phyloP scores from a whole-genome alignment of 2,888 invertebrate species.

The Ormyrus thymus region DNA sequence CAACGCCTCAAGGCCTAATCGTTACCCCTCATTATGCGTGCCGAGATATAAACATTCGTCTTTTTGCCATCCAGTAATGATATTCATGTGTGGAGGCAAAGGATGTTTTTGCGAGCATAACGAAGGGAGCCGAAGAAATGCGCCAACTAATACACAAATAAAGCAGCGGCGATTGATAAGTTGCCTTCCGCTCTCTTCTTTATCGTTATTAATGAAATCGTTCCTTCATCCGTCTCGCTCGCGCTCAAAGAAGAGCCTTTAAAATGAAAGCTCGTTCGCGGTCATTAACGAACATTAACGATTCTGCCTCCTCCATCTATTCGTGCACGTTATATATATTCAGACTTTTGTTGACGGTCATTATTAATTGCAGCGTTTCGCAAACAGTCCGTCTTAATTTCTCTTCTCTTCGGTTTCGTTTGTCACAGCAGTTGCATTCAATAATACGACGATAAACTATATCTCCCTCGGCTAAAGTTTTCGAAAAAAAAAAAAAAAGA shows the following conservation, averaged over 20 bases:
- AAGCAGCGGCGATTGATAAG: slow-evolving; percentile 27
- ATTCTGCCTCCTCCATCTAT: not conserved
- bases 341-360: not conserved
- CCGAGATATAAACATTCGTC: not conserved
- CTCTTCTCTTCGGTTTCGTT: too few relatives aligned
- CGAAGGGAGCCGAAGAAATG: slow-evolving; percentile 9
- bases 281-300: slow-evolving; percentile 44
- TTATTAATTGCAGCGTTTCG: slow-evolving; percentile 24
- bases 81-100: not conserved
- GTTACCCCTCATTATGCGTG: not conserved
- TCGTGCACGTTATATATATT: not conserved
- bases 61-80: not conserved
- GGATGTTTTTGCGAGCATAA: too few relatives aligned
- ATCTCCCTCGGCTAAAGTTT: not conserved
- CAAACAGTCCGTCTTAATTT: not conserved
- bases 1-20: not conserved
- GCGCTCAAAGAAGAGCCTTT: not conserved
- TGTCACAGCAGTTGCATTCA: not conserved
- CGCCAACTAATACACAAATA: slow-evolving; percentile 11
- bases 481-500: not conserved
- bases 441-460: slow-evolving; percentile 5
- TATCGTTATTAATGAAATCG: slow-evolving; percentile 33
- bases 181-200: slow-evolving; percentile 7
- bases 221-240: not conserved
- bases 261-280: slow-evolving; percentile 44